Percentiles rank a stretch among this genome's conserved stretches.
Evolutionary conservation across 2,113 vertebrate species (phyloP).

Genomic region (Deroptyus accipitrinus): DNA sequence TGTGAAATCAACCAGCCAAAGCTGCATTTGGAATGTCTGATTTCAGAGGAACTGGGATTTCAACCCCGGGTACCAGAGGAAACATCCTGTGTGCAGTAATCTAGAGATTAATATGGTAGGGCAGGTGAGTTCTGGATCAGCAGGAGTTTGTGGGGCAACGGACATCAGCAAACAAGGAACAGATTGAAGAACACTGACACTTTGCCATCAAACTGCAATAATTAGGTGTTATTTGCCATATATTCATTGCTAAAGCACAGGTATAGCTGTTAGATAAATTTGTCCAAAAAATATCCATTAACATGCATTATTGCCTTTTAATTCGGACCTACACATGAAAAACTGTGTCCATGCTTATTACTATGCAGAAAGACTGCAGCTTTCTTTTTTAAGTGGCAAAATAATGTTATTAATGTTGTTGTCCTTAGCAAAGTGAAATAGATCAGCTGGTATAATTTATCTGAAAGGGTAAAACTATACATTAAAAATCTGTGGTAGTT

Average conservation of each 20-base stretch:
- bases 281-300: neutral
- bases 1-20: neutral
- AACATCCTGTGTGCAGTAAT: neutral
- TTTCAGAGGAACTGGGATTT: neutral
- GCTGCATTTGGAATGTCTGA: neutral
- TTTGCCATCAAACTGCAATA: neutral
- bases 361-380: neutral
- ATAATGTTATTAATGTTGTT: neutral
- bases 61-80: neutral
- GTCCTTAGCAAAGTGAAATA: neutral
- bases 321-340: neutral
- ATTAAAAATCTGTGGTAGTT: neutral
- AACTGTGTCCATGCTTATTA: neutral
- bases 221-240: neutral
- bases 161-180: neutral
- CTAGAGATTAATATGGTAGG: neutral
- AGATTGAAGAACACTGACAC: neutral
- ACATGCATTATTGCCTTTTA: neutral
- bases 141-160: neutral
- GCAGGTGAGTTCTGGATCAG: accelerated
- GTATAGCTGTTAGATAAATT: neutral
- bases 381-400: neutral
- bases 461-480: neutral
- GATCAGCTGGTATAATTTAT: neutral
- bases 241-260: neutral